These are phyloP conservation scores for Hycleus cichorii DNA, from an alignment of 1,140 invertebrate species.

Conservation along the genomic window DNA sequence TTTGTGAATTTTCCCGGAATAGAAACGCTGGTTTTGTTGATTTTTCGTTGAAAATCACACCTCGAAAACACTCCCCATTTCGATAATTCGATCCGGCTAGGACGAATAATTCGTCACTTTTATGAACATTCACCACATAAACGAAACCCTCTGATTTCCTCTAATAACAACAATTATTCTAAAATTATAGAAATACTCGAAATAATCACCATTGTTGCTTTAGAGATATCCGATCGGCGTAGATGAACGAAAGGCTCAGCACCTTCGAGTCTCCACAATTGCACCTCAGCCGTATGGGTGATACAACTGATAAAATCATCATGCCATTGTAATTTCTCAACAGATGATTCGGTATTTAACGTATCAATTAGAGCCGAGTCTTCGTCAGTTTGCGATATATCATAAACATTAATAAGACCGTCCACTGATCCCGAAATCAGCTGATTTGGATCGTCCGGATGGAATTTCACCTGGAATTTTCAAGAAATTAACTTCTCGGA, in stretches of 20 bases:
- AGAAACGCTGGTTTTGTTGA: constrained; percentile 45
- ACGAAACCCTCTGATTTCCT: constrained; percentile 54
- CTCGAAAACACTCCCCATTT: constrained; percentile 39
- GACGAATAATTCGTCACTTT: constrained; percentile 45
- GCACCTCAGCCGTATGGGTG: constrained; percentile 63
- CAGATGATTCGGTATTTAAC: constrained; percentile 76
- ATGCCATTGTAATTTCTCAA: constrained; percentile 57
- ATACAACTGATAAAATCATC: constrained; percentile 51
- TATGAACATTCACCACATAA: constrained; percentile 56
- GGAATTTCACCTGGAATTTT: constrained; percentile 53
- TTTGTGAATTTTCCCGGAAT: constrained; percentile 56
- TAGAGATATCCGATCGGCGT: constrained; percentile 31
- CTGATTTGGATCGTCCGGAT: constrained; percentile 59
- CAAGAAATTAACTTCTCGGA: background rate
- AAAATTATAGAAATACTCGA: constrained; percentile 15
- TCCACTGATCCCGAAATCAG: constrained; percentile 73
- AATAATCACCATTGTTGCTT: constrained; percentile 24
- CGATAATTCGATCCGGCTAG: constrained; percentile 54
- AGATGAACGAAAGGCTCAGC: constrained; percentile 37
- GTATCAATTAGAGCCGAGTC: constrained; percentile 73
- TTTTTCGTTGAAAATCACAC: constrained; percentile 32
- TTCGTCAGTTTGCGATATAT: constrained; percentile 65
- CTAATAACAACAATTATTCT: constrained; percentile 34
- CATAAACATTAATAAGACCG: constrained; percentile 80
- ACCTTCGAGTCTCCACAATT: constrained; percentile 53